Percentiles rank a stretch among this genome's conserved stretches.
These are phyloP conservation scores for Labeo catla DNA, from an alignment of 2,113 vertebrate species.

Conservation along the genomic window DNA sequence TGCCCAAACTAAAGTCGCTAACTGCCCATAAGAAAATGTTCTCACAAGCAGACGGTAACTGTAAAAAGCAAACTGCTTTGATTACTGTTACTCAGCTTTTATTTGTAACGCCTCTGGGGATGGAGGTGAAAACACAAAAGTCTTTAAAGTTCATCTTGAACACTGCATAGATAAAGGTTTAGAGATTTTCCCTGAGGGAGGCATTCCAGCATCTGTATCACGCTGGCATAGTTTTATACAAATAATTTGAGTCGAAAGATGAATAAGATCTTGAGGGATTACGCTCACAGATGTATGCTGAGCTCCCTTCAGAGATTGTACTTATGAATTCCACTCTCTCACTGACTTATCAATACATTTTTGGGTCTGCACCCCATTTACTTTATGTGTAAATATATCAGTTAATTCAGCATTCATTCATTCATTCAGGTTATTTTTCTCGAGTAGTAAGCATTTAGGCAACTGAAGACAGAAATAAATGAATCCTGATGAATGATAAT, in stretches of 20 bases:
- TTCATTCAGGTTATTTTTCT: background rate
- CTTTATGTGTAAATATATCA: background rate
- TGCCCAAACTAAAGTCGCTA: background rate
- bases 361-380: background rate
- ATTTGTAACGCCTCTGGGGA: background rate
- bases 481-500: background rate
- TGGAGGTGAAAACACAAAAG: background rate
- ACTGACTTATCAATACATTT: background rate
- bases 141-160: background rate
- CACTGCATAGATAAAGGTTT: background rate
- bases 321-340: background rate
- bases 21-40: background rate
- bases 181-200: background rate
- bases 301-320: background rate
- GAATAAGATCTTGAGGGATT: slow-evolving; percentile 1
- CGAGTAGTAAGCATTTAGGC: background rate
- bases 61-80: background rate
- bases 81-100: background rate
- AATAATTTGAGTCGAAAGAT: background rate
- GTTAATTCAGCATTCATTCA: background rate
- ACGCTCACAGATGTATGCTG: background rate
- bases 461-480: background rate
- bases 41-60: background rate
- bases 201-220: background rate
- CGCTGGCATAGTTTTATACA: background rate